Evolutionary conservation across 2,888 invertebrate species (phyloP).

Genomic region (Tolmerus cingulatus): DNA sequence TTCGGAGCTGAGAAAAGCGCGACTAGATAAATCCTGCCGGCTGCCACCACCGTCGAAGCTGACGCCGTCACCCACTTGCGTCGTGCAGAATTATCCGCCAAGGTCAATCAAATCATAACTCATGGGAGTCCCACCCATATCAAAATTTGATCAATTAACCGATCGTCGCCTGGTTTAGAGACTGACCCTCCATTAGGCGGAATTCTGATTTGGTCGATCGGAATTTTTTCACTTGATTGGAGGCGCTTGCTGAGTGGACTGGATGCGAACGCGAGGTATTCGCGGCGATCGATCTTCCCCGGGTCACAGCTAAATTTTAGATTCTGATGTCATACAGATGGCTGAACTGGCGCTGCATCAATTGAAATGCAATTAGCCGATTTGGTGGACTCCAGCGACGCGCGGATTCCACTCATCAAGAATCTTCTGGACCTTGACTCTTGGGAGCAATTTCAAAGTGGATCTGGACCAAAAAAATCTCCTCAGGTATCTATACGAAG

Average conservation of each 20-base stretch:
- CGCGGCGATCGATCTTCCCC: not conserved
- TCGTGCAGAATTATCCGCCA: constrained; percentile 4
- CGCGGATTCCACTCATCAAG: not conserved
- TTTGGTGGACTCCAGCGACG: not conserved
- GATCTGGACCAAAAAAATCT: not conserved
- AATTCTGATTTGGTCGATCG: constrained; percentile 2
- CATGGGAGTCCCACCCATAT: not conserved
- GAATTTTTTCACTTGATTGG: constrained; percentile 44
- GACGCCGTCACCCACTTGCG: not conserved
- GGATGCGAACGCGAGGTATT: not conserved
- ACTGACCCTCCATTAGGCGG: constrained; percentile 18
- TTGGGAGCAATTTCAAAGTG: not conserved
- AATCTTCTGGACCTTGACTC: not conserved
- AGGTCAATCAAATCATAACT: constrained; percentile 16
- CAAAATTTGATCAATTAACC: constrained; percentile 11
- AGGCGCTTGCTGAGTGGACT: not conserved
- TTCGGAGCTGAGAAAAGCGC: not conserved
- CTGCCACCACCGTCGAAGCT: not conserved
- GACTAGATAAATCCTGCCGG: not conserved
- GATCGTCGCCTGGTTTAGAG: constrained; percentile 19
- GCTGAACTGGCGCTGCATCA: constrained; percentile 33
- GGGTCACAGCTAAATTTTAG: constrained; percentile 20
- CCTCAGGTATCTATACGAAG: not conserved
- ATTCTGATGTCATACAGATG: constrained; percentile 19
- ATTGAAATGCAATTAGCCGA: constrained; percentile 25